Evolutionary conservation across 1,140 invertebrate genomes (phyloP), one percentile per base, ranked within the genome.

Genomic region (Euwallacea fornicatus): DNA sequence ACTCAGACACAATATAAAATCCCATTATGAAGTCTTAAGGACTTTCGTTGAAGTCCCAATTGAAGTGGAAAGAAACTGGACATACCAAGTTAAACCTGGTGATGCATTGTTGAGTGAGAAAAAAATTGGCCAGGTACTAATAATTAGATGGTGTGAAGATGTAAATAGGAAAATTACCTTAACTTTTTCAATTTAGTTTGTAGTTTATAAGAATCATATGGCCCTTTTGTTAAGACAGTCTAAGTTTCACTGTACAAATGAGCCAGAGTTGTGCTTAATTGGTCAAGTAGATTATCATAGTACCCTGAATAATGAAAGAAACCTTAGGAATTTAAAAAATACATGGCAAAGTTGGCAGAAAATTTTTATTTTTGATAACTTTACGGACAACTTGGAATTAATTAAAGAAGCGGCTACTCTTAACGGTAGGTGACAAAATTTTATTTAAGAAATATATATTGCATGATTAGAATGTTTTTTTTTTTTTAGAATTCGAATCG

Each of bases 381-480:
- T 83, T 56, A 75, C 83, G 10, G 76, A 82, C 42, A 84, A 85
- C 62, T 78, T 88, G n/a, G 82, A 83, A n/a, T 76, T 87, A 11
- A 73, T 84, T 11, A 78, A 81, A 56, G 83, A 86, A 74, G 85
- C 87, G 46, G 85, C 86, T 0, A 82, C 82, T 74, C 80, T 82
- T 67, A 88, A 88, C 77, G 83, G 87, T 88, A 75, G 78, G 80
- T 47, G 7, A n/a, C 3, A 64, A 15, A 0, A 21, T 15, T 47
- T 21, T 11, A n/a, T 46, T 13, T 13, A 50, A 46, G n/a, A 8
- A 50, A 21, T 56, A 56, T 50, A 10, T 46, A 46, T 50, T 2
- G 46, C 46, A 11, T 50, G 46, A 16, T 6, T 50, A 6, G 6
- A 50, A 50, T 33, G 21, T 33, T 33, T 66, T 33, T 6, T 33